Evolutionary conservation across 2,113 vertebrate genomes (phyloP).

Genomic region (Paedocypris sp.): DNA sequence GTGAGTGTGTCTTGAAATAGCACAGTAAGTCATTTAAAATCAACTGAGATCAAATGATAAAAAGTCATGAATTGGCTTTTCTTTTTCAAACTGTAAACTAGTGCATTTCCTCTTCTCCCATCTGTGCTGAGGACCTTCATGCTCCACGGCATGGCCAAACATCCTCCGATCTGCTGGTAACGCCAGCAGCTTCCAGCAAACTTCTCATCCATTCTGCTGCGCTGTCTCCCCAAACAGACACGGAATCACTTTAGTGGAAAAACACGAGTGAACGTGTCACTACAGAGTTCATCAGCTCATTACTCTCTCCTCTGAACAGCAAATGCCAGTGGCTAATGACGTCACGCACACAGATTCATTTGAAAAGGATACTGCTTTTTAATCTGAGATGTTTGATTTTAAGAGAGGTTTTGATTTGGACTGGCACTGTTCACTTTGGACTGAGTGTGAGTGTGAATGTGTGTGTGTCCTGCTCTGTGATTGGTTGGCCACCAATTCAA

Average conservation of each 20-base stretch:
- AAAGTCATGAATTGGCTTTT: slow-evolving; percentile 9
- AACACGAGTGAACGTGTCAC: background rate
- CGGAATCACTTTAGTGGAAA: background rate
- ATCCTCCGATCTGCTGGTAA: background rate
- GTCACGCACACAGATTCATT: background rate
- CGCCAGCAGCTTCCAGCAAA: slow-evolving; percentile 16
- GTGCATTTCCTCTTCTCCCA: background rate
- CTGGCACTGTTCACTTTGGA: no score
- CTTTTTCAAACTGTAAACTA: no score
- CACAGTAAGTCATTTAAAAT: background rate
- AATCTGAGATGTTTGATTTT: background rate
- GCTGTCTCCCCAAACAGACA: background rate
- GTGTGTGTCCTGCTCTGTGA: no score
- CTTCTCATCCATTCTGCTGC: background rate
- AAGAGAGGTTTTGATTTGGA: background rate
- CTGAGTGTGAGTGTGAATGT: no score
- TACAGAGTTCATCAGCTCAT: background rate
- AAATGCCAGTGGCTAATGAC: background rate
- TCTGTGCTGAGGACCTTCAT: background rate
- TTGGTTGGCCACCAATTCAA: no score
- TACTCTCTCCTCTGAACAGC: background rate
- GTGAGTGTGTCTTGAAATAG: no score
- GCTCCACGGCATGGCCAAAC: background rate
- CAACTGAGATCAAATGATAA: slow-evolving; percentile 11
- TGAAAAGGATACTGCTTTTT: background rate